A percentile compares a stretch with the other conserved stretches of the same genome.
Conservation (phyloP, 1,140 invertebrate species). For the Drosophila willistoni region DNA sequence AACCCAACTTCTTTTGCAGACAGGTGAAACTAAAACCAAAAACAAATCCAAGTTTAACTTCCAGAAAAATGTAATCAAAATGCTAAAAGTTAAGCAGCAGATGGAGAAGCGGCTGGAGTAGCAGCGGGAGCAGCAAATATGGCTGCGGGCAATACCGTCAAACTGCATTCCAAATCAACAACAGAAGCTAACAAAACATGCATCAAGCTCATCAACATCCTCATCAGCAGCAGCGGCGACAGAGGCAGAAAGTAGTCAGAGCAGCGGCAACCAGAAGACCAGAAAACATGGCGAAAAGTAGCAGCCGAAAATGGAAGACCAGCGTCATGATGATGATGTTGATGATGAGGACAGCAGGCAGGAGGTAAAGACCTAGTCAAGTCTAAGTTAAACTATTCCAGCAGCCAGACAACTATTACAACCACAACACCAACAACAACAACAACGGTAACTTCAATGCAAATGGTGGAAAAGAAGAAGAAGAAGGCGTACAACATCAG, state of each 20-base stretch:
- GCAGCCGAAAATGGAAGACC: slow-evolving; percentile 70
- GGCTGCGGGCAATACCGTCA: slow-evolving; percentile 63
- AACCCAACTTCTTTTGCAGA: slow-evolving; percentile 22
- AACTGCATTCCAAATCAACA: slow-evolving; percentile 79
- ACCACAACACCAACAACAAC: slow-evolving; percentile 26
- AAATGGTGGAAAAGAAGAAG: background rate
- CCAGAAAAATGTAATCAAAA: slow-evolving; percentile 68
- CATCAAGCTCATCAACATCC: slow-evolving; percentile 77
- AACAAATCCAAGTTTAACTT: slow-evolving; percentile 1
- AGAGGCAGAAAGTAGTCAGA: slow-evolving; percentile 23
- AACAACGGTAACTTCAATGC: slow-evolving; percentile 14
- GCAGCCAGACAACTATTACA: slow-evolving; percentile 63
- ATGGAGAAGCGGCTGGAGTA: slow-evolving; percentile 31
- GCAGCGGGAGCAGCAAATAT: slow-evolving; percentile 51
- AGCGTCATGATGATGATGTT: slow-evolving; percentile 40
- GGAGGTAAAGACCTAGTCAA: slow-evolving; percentile 22
- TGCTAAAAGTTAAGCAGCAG: slow-evolving; percentile 58
- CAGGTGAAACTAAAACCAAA: slow-evolving; percentile 30
- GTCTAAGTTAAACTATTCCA: slow-evolving; percentile 28
- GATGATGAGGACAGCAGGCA: slow-evolving; percentile 20
- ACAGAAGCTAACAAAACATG: slow-evolving; percentile 78
- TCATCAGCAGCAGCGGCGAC: slow-evolving; percentile 55
- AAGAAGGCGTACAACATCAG: background rate
- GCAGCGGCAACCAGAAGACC: slow-evolving; percentile 27
- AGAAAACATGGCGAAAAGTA: slow-evolving; percentile 55